Evolutionary conservation across 1,140 invertebrate species (phyloP).

Genomic region (Stegodyphus dumicola): DNA sequence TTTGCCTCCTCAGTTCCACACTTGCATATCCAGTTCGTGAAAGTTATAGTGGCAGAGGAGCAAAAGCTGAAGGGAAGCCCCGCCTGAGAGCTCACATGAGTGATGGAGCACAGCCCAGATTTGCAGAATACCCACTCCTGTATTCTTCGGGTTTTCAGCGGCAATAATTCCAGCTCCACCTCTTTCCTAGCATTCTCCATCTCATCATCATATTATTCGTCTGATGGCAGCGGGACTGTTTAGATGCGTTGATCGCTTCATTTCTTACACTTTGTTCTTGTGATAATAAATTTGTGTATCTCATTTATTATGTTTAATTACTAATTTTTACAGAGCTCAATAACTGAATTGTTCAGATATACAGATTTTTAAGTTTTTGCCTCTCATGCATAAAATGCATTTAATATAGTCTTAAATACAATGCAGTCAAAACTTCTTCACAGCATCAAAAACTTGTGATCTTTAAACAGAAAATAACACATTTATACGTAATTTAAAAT

Average conservation of each 20-base stretch:
- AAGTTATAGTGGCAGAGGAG: not conserved
- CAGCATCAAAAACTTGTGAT: no score
- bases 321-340: no score
- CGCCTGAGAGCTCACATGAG: slow-evolving; percentile 14
- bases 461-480: no score
- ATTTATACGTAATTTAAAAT: no score
- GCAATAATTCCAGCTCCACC: not conserved
- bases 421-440: no score
- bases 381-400: no score
- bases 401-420: no score
- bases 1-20: not conserved
- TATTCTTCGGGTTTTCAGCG: slow-evolving; percentile 12
- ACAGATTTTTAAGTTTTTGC: no score
- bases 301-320: no score
- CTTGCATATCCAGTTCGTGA: not conserved
- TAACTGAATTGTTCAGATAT: no score
- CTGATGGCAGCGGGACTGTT: slow-evolving; percentile 3
- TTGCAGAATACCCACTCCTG: slow-evolving; percentile 31
- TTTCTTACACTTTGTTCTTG: not conserved
- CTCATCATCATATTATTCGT: not conserved
- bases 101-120: slow-evolving; percentile 21
- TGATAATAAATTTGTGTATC: not conserved
- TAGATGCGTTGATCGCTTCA: not conserved
- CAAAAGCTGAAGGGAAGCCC: not conserved
- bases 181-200: no score